Evolutionary conservation across 2,797 vertebrate species (phyloP).

Genomic region (Sylvia borin): DNA sequence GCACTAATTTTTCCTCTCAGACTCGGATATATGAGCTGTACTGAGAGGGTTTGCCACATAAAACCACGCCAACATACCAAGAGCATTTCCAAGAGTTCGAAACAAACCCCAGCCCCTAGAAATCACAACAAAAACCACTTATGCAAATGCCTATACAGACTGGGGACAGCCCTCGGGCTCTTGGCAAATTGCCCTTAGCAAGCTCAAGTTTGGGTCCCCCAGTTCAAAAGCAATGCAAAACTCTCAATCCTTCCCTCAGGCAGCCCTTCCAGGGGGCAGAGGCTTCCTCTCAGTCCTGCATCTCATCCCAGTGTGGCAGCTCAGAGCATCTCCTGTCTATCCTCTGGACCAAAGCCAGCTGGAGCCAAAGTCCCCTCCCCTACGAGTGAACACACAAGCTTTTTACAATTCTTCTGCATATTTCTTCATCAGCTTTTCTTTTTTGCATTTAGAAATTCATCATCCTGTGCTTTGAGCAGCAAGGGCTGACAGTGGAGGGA

Average conservation of each 20-base stretch:
- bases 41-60: neutral
- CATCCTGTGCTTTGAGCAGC: neutral
- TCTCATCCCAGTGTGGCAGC: neutral
- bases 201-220: neutral
- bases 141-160: constrained; percentile 7
- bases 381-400: neutral
- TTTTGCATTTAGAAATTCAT: neutral
- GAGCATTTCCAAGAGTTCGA: neutral
- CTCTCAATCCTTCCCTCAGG: neutral
- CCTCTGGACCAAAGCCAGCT: neutral
- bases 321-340: neutral
- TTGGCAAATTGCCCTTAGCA: neutral
- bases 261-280: neutral
- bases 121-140: neutral
- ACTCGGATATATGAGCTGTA: neutral
- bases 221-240: constrained; percentile 26
- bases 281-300: neutral
- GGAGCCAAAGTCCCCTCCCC: neutral
- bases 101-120: neutral
- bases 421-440: neutral
- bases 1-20: neutral
- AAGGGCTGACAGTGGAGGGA: neutral
- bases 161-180: neutral
- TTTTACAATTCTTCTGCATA: neutral
- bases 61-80: neutral